phyloP scores from a whole-genome alignment of 2,888 invertebrate species.

The Anodontia alba region DNA sequence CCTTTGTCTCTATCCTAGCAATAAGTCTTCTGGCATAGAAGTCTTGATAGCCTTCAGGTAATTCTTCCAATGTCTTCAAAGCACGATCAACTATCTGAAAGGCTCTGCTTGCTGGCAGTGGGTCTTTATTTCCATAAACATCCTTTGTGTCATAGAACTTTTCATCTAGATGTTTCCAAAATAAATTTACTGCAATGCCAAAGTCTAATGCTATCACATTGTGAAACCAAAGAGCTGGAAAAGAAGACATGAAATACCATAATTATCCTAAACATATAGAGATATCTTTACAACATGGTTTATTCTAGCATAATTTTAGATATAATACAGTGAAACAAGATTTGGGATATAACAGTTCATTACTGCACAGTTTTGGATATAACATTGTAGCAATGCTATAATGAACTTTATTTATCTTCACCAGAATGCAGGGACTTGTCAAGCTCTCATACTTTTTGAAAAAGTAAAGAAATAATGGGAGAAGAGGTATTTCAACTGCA shows the following conservation, averaged over 20 bases:
- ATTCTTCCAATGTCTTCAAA: conserved; percentile 83
- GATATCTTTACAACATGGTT: too few species aligned
- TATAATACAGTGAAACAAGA: too few species aligned
- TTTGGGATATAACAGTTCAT: too few species aligned
- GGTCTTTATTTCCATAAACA: conserved; percentile 87
- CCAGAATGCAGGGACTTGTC: too few species aligned
- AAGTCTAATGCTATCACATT: conserved; percentile 86
- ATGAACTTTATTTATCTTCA: too few species aligned
- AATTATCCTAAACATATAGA: too few species aligned
- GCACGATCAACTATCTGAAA: conserved; percentile 85
- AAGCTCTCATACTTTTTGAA: too few species aligned
- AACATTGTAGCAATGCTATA: too few species aligned
- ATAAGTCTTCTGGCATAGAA: conserved; percentile 86
- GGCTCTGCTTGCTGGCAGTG: conserved; percentile 85
- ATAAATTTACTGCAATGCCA: conserved; percentile 87
- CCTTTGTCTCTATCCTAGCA: conserved; percentile 78
- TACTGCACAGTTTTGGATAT: too few species aligned
- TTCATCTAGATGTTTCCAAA: conserved; percentile 86
- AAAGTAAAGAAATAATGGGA: too few species aligned
- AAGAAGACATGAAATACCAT: conserved; percentile 67
- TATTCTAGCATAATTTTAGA: too few species aligned
- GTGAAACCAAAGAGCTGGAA: conserved; percentile 88
- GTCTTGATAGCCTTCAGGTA: conserved; percentile 86
- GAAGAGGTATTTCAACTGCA: too few species aligned
- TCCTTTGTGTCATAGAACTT: conserved; percentile 86